These are phyloP conservation scores for Crossaster papposus DNA, from an alignment of 53 echinoderm and acorn worm species.

Conservation along the genomic window DNA sequence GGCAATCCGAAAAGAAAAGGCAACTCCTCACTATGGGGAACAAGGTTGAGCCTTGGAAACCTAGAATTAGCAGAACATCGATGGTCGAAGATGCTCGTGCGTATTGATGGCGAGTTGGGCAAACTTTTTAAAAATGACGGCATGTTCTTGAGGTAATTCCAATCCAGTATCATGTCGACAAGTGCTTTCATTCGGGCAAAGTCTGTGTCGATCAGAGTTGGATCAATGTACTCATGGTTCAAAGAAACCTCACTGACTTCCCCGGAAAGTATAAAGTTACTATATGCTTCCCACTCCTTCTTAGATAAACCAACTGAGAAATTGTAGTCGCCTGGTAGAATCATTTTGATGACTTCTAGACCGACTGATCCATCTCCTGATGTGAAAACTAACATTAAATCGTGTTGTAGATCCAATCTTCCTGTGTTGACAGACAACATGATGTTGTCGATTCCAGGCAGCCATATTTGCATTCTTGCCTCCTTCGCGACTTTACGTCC, in stretches of 20 bases:
- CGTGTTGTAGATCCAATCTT: slow-evolving; percentile 1
- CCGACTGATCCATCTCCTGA: slow-evolving; percentile 36
- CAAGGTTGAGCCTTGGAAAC: slow-evolving; percentile 49
- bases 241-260: neutral
- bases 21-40: slow-evolving; percentile 78
- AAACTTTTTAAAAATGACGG: neutral
- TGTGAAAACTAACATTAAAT: slow-evolving; percentile 38
- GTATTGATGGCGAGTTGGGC: slow-evolving; percentile 26
- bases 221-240: slow-evolving; percentile 2
- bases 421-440: neutral
- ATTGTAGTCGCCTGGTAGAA: slow-evolving; percentile 2
- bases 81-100: slow-evolving; percentile 42
- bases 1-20: slow-evolving; percentile 74
- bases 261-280: too few relatives aligned
- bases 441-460: slow-evolving; percentile 36
- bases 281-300: slow-evolving; percentile 10
- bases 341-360: slow-evolving; percentile 8
- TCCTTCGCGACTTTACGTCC: neutral
- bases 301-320: slow-evolving; percentile 29
- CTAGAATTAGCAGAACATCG: neutral
- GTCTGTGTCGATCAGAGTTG: neutral
- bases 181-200: slow-evolving; percentile 28
- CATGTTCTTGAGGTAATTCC: neutral
- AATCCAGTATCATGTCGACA: slow-evolving; percentile 29
- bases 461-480: slow-evolving; percentile 3